Evolutionary conservation across 1,140 invertebrate species (phyloP).

Genomic region (Drosophila kepulauana): DNA sequence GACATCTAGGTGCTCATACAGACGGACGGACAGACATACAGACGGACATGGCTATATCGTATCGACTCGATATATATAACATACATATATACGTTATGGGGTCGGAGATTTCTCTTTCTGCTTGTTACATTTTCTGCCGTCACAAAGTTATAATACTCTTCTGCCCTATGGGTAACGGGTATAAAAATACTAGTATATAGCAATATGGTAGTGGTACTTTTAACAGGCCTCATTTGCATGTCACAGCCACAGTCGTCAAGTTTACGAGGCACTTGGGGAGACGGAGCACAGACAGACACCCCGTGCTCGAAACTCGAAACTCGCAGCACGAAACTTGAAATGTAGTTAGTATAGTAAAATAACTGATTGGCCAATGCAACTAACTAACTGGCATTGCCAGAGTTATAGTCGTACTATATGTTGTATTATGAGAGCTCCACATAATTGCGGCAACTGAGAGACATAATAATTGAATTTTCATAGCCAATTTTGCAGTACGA

Average conservation of each 20-base stretch:
- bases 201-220: not conserved
- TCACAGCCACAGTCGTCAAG: slow-evolving; percentile 30
- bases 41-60: too few relatives aligned
- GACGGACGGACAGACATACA: too few relatives aligned
- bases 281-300: not conserved
- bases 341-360: too few relatives aligned
- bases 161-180: too few relatives aligned
- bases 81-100: too few relatives aligned
- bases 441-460: slow-evolving; percentile 57
- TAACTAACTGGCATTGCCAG: slow-evolving; percentile 26
- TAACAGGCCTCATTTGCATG: slow-evolving; percentile 40
- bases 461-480: slow-evolving; percentile 58
- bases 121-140: too few relatives aligned
- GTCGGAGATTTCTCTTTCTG: too few relatives aligned
- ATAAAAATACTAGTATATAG: too few relatives aligned
- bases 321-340: not conserved
- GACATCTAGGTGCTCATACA: too few relatives aligned
- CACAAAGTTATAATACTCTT: too few relatives aligned
- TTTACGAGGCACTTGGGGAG: slow-evolving; percentile 43
- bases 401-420: slow-evolving; percentile 27
- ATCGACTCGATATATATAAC: too few relatives aligned
- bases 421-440: not conserved
- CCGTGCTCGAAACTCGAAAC: slow-evolving; percentile 2
- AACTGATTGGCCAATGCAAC: slow-evolving; percentile 35
- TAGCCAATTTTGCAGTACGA: slow-evolving; percentile 45